A percentile compares a stretch with the other conserved stretches of the same genome.
Evolutionary conservation across 2,113 vertebrate genomes (phyloP).

Genomic region (Cisticola juncidis): DNA sequence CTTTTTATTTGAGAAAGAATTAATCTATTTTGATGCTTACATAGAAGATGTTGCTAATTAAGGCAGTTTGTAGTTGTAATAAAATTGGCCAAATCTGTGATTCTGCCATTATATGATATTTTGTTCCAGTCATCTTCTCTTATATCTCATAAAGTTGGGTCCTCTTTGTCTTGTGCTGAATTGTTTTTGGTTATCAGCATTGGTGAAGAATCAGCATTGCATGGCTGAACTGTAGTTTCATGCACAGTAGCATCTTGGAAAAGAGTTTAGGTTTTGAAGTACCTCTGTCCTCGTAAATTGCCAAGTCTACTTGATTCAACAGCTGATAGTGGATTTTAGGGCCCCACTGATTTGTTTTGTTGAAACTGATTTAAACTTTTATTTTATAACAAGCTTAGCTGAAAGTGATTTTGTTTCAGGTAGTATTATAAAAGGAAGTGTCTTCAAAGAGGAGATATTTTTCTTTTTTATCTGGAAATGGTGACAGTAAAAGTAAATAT

Average conservation of each 20-base stretch:
- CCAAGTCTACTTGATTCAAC: not conserved
- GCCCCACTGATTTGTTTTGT: not conserved
- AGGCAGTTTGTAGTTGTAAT: not conserved
- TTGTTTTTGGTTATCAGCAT: not conserved
- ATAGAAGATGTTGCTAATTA: not conserved
- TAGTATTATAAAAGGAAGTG: not conserved
- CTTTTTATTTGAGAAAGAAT: not conserved
- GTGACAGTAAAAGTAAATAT: not conserved
- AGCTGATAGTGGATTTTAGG: not conserved
- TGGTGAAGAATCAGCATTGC: not conserved
- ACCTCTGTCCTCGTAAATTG: not conserved
- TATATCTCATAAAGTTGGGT: not conserved
- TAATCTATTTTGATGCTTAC: not conserved
- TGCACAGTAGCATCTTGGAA: not conserved
- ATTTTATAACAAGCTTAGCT: not conserved
- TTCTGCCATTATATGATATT: not conserved
- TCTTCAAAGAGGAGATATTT: not conserved
- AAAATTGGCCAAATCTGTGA: not conserved
- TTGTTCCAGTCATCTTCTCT: not conserved
- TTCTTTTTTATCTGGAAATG: not conserved
- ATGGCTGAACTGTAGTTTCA: not conserved
- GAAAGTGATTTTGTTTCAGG: not conserved
- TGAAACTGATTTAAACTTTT: not conserved
- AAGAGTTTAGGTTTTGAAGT: not conserved
- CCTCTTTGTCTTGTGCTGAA: not conserved